Base-by-base conservation (phyloP, 2,888 invertebrate genomes). In the Hetaerina titia region DNA sequence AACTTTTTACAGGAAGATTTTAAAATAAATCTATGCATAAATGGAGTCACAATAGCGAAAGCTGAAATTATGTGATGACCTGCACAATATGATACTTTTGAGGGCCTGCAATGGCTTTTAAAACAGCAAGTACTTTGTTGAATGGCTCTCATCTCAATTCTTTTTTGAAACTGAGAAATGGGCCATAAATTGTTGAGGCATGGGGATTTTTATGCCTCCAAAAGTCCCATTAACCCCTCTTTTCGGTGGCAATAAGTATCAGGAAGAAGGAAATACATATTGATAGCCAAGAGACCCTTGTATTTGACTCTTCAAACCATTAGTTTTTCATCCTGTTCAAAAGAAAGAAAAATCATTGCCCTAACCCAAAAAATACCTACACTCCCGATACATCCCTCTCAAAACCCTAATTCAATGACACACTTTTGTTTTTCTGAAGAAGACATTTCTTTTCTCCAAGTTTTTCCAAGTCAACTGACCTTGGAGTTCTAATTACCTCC, bases 261-360 rank as follows among this genome's bases (percentile, higher is more conserved):
- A 69, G 92, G 92, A 92, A 92, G 92, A 92, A 92, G 69, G 92
- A 92, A 92, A 92, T 81, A 15, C 81, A 81, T 45, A 64, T 92
- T 69, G 69, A 92, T 92, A 69, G 69, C 92, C 92, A 92, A 92
- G 92, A 92, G 92, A 92, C 92, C 92, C 92, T 92, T 92, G 69
- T 15, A 69, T 92, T 92, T 92, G 92, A 92, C 92, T 92, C 92
- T 92, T 92, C 92, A 92, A 69, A 92, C 92, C 92, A 69, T 92
- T 92, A 92, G 92, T 92, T 92, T 92, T 92, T 92, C 92, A 69
- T 92, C 92, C 74, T 92, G 64, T 69, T 31, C 81, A 74, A 92
- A 89, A 69, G 92, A 92, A 92, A 64, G 69, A 92, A 92, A 64
- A n/a, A 92, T 89, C 69, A 56, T 22, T 74, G 45, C 69, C 92